A percentile compares a stretch with the other conserved stretches of the same genome.
Conservation (phyloP, 2,797 vertebrate genomes). For the Melanotaenia boesemani region DNA sequence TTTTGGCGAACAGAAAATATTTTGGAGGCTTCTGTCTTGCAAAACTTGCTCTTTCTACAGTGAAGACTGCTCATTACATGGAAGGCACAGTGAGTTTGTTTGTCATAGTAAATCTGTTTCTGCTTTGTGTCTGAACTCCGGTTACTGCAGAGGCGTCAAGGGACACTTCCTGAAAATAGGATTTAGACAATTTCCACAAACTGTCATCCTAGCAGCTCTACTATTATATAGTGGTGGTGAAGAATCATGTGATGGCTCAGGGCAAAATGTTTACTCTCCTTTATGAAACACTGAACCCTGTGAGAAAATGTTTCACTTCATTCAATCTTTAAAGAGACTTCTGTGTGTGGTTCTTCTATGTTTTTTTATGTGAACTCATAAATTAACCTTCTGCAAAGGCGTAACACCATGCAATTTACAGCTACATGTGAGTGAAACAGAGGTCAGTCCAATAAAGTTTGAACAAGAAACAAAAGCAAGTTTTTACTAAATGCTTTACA, state of each 20-base stretch:
- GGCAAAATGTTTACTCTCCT: conserved; percentile 38
- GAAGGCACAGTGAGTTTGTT: conserved; percentile 35
- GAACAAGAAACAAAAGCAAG: not conserved
- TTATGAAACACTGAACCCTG: conserved; percentile 49
- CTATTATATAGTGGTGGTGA: conserved; percentile 43
- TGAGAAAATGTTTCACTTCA: conserved; percentile 49
- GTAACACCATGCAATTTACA: not conserved
- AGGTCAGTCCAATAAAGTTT: not conserved
- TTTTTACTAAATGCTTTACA: no score
- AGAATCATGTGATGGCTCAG: conserved; percentile 37
- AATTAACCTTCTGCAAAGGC: conserved; percentile 15
- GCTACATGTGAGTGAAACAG: not conserved
- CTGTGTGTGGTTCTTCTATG: conserved; percentile 1
- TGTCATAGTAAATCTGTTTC: conserved; percentile 55
- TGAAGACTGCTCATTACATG: conserved; percentile 27
- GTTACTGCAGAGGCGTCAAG: conserved; percentile 39
- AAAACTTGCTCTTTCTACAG: not conserved
- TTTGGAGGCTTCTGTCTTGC: not conserved
- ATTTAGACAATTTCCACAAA: conserved; percentile 67
- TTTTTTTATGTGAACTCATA: conserved; percentile 27
- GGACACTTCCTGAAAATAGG: conserved; percentile 62
- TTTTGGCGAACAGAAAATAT: not conserved
- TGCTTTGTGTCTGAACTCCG: conserved; percentile 47
- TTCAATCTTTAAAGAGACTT: conserved; percentile 49
- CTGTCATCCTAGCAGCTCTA: conserved; percentile 48